Conservation (phyloP, 53 echinoderm and acorn worm species). For the Holothuria scabra region DNA sequence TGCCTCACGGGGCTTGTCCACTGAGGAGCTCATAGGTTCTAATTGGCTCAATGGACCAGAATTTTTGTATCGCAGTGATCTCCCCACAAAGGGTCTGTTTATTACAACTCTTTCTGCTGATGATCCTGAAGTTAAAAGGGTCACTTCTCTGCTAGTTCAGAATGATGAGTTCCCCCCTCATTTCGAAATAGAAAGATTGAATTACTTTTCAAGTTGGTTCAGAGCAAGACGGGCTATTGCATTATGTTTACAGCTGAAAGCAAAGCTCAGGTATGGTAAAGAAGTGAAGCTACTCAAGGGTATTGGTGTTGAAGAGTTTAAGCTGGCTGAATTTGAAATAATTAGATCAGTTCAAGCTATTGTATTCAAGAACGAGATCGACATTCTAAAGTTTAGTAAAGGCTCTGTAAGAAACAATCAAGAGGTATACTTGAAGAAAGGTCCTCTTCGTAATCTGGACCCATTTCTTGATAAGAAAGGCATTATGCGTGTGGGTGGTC, state of each 20-base stretch:
- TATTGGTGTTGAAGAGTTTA: slow-evolving; percentile 7
- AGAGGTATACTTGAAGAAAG: no score
- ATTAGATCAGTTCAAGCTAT: slow-evolving; percentile 14
- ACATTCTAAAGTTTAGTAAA: neutral
- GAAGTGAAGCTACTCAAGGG: neutral
- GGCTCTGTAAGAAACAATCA: neutral
- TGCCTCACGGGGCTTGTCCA: no score
- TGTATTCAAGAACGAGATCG: neutral
- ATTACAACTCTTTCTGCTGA: slow-evolving; percentile 2
- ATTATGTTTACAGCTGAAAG: no score
- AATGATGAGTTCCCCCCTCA: neutral
- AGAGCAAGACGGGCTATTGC: slow-evolving; percentile 1
- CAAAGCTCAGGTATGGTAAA: neutral
- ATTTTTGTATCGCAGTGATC: no score
- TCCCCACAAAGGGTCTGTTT: no score
- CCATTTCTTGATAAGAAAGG: slow-evolving; percentile 12
- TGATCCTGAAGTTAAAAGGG: no score
- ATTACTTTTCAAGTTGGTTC: slow-evolving; percentile 12
- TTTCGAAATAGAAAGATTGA: no score
- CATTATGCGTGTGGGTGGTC: slow-evolving; percentile 16
- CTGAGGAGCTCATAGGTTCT: no score
- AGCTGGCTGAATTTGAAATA: slow-evolving; percentile 1
- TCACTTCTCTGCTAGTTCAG: neutral
- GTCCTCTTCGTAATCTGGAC: neutral
- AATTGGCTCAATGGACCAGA: no score